These are phyloP conservation scores for Dendroctonus ponderosae DNA, from an alignment of 1,140 invertebrate genomes.

Conservation along the genomic window DNA sequence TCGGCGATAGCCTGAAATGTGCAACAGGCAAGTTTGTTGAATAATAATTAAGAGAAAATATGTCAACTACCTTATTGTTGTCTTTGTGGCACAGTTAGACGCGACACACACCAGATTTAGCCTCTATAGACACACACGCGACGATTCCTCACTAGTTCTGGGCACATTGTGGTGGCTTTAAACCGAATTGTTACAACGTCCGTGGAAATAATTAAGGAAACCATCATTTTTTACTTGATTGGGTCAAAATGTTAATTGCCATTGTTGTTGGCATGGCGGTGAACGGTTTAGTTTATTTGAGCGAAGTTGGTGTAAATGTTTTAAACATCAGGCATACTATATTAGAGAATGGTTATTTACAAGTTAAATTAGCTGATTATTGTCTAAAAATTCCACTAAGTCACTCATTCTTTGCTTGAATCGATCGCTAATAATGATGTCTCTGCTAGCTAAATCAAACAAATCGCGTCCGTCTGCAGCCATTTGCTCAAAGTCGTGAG, in stretches of 20 bases:
- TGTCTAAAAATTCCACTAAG: not conserved
- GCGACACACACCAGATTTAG: no score
- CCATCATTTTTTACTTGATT: constrained; percentile 11
- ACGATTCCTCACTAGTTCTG: not conserved
- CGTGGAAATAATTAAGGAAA: constrained; percentile 11
- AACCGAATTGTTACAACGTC: constrained; percentile 12
- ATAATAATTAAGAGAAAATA: no score
- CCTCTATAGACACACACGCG: not conserved
- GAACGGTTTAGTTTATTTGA: no score
- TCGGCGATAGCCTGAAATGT: not conserved
- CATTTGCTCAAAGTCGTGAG: constrained; percentile 19
- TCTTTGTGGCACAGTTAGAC: no score
- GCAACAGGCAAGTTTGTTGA: not conserved
- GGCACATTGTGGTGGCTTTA: constrained; percentile 6
- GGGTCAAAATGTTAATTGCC: constrained; percentile 23
- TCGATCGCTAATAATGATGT: no score
- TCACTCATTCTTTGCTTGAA: not conserved
- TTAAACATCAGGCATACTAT: no score
- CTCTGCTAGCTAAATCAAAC: not conserved
- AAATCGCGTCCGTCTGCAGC: constrained; percentile 5
- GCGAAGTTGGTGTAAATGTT: no score
- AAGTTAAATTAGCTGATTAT: not conserved
- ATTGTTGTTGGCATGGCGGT: constrained; percentile 4
- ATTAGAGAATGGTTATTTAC: no score
- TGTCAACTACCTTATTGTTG: no score